Evolutionary conservation across 2,113 vertebrate genomes (phyloP).

Genomic region (Crocuta crocuta): DNA sequence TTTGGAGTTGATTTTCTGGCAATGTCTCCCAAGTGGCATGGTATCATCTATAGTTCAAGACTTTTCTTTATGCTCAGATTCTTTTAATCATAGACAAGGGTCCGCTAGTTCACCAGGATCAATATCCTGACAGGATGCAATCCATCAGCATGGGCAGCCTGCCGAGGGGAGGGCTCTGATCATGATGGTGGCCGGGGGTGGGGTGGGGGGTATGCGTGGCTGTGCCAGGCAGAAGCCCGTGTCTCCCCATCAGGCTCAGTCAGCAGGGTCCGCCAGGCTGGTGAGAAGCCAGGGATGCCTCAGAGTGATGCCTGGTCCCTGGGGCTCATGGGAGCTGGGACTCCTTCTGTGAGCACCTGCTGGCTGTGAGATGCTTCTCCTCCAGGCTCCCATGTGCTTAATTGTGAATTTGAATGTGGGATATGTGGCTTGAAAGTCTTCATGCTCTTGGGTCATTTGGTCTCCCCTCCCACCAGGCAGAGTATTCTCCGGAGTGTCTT

Average conservation of each 20-base stretch:
- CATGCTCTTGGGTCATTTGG: neutral
- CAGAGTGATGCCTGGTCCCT: neutral
- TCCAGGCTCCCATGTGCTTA: neutral
- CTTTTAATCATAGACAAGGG: conserved; percentile 65
- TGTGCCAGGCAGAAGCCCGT: neutral
- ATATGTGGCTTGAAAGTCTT: neutral
- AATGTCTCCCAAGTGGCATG: conserved; percentile 35
- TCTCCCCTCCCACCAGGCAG: neutral
- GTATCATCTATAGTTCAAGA: conserved; percentile 58
- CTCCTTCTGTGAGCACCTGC: neutral
- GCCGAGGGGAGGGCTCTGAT: neutral
- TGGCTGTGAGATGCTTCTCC: no score
- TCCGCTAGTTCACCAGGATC: conserved; percentile 61
- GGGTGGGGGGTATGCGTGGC: neutral
- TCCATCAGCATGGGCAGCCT: conserved; percentile 37
- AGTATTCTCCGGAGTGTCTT: neutral
- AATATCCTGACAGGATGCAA: conserved; percentile 40
- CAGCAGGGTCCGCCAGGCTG: neutral
- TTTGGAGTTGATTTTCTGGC: conserved; percentile 60
- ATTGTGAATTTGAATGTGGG: neutral
- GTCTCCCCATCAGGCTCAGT: neutral
- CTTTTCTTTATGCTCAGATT: conserved; percentile 53
- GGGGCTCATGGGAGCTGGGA: fast-evolving
- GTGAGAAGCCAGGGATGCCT: neutral
- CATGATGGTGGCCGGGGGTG: neutral